A percentile compares a stretch with the other conserved stretches of the same genome.
phyloP scores from a whole-genome alignment of 2,113 vertebrate genomes.

The Tragulus kanchil region DNA sequence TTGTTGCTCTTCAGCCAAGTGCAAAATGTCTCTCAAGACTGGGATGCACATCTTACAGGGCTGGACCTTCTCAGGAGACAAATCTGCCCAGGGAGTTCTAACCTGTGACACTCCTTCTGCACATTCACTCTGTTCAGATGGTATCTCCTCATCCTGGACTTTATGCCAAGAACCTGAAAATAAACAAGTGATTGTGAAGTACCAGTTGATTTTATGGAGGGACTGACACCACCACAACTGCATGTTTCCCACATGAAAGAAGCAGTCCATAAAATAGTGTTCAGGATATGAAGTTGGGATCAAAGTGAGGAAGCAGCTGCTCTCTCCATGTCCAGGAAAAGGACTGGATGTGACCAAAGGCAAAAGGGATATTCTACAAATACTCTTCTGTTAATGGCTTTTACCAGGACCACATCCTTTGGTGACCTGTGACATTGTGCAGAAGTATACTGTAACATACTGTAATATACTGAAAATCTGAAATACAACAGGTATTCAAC shows the following conservation, averaged over 20 bases:
- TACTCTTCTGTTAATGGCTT: background rate
- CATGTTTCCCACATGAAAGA: background rate
- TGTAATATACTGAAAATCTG: background rate
- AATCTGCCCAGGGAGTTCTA: background rate
- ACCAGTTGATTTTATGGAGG: background rate
- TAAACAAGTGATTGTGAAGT: background rate
- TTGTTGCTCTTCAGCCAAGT: background rate
- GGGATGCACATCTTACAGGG: background rate
- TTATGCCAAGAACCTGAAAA: background rate
- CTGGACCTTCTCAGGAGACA: background rate
- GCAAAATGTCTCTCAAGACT: background rate
- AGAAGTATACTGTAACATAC: background rate
- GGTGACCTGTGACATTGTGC: background rate
- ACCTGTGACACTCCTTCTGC: background rate
- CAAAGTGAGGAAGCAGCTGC: background rate
- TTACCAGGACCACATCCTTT: background rate
- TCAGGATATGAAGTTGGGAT: background rate
- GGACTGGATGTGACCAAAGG: background rate
- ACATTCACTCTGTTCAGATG: background rate
- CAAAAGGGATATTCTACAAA: background rate
- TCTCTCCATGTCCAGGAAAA: background rate
- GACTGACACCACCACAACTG: background rate
- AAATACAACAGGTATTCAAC: background rate
- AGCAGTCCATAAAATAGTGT: background rate
- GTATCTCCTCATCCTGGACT: background rate